Percentiles rank a stretch among this genome's conserved stretches.
phyloP scores from a whole-genome alignment of 2,797 vertebrate species.

The Phrynocephalus forsythii region DNA sequence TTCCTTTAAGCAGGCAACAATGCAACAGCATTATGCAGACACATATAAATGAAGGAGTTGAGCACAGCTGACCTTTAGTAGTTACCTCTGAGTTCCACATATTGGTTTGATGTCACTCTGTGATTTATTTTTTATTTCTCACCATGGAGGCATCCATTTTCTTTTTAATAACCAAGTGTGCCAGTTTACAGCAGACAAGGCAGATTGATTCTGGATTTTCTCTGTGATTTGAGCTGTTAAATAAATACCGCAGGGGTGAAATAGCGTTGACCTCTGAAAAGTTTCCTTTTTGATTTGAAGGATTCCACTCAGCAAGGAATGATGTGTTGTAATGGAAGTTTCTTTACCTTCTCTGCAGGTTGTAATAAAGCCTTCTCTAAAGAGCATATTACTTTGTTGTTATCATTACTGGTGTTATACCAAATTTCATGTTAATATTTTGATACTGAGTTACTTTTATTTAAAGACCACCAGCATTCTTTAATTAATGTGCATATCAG shows the following conservation, averaged over 20 bases:
- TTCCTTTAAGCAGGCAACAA: constrained; percentile 47
- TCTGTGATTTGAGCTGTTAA: constrained; percentile 70
- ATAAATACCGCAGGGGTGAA: constrained; percentile 71
- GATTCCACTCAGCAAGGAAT: constrained; percentile 62
- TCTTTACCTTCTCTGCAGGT: constrained; percentile 69
- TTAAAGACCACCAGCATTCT: constrained; percentile 33
- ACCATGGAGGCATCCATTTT: constrained; percentile 60
- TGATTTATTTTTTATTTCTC: constrained; percentile 64
- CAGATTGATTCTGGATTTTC: constrained; percentile 70
- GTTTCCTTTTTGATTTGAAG: constrained; percentile 43
- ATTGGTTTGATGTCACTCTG: constrained; percentile 61
- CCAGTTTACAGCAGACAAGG: constrained; percentile 54
- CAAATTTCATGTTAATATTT: constrained; percentile 32
- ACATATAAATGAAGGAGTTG: constrained; percentile 64
- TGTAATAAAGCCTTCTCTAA: constrained; percentile 60
- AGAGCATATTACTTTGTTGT: constrained; percentile 52
- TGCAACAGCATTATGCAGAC: constrained; percentile 40
- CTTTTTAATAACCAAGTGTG: constrained; percentile 62
- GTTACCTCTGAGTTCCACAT: constrained; percentile 59
- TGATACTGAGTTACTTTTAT: constrained; percentile 36
- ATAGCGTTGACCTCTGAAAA: constrained; percentile 69
- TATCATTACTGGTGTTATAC: constrained; percentile 44
- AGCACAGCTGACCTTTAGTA: constrained; percentile 64
- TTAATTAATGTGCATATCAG: constrained; percentile 21
- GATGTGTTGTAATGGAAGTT: constrained; percentile 68